phyloP scores from a whole-genome alignment of 2,888 invertebrate species.

The Pyrochroa serraticornis region DNA sequence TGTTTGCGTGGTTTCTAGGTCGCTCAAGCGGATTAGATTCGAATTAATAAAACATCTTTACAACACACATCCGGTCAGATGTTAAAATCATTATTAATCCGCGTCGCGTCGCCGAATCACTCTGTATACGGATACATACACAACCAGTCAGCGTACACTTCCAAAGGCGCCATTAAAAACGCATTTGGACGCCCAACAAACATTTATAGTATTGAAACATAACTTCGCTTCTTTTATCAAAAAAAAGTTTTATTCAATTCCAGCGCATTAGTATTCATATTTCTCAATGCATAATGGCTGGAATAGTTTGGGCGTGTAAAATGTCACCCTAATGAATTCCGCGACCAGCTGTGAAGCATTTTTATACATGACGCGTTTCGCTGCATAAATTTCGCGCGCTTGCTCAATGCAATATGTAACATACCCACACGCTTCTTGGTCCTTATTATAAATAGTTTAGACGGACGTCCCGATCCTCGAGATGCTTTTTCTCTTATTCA shows the following conservation, averaged over 20 bases:
- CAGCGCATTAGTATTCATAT: constrained; percentile 50
- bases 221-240: constrained; percentile 18
- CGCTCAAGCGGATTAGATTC: constrained; percentile 3
- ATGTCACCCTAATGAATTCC: constrained; percentile 53
- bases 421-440: constrained; percentile 32
- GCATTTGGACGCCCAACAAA: constrained; percentile 17
- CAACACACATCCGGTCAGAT: constrained; percentile 24
- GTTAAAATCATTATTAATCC: constrained; percentile 11
- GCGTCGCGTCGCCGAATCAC: constrained; percentile 12
- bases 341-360: constrained; percentile 52
- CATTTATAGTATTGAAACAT: constrained; percentile 22
- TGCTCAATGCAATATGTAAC: constrained; percentile 39
- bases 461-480: constrained; percentile 9
- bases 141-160: constrained; percentile 11
- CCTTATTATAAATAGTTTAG: constrained; percentile 27
- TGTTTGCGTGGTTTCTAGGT: too few relatives aligned
- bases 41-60: constrained; percentile 23
- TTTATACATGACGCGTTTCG: constrained; percentile 46
- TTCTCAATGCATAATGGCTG: constrained; percentile 48
- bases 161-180: constrained; percentile 21
- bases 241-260: constrained; percentile 36
- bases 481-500: background rate
- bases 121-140: too few relatives aligned
- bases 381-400: constrained; percentile 45
- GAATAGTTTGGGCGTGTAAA: constrained; percentile 52